Evolutionary conservation across 2,113 vertebrate genomes (phyloP).

Genomic region (Petroica traversi): DNA sequence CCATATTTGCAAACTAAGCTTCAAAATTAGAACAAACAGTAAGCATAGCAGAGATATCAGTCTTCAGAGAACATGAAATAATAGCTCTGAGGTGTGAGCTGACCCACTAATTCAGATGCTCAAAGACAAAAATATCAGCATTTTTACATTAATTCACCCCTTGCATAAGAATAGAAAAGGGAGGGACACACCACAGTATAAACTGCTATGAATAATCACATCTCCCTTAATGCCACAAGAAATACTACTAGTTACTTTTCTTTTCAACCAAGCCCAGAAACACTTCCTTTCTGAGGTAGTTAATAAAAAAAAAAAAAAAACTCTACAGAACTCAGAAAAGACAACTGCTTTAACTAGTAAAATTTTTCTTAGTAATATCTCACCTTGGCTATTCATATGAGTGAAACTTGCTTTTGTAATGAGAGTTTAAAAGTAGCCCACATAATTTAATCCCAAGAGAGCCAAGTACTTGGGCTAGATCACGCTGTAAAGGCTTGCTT

Average conservation of each 20-base stretch:
- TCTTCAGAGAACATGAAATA: constrained; percentile 12
- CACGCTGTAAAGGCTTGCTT: neutral
- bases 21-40: neutral
- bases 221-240: neutral
- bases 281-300: neutral
- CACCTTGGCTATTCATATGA: neutral
- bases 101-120: constrained; percentile 42
- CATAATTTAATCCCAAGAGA: neutral
- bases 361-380: neutral
- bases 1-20: constrained; percentile 10
- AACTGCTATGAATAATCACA: neutral
- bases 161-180: constrained; percentile 1
- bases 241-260: constrained; percentile 11
- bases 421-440: neutral
- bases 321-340: neutral
- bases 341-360: neutral
- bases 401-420: neutral
- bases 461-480: neutral
- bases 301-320: neutral
- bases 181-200: neutral
- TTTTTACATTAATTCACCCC: constrained; percentile 5
- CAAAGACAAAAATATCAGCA: constrained; percentile 19
- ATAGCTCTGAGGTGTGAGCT: constrained; percentile 52
- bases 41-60: neutral
- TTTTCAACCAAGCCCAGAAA: neutral